A percentile compares a stretch with the other conserved stretches of the same genome.
phyloP scores from a whole-genome alignment of 2,113 vertebrate genomes.

The Colossoma macropomum region DNA sequence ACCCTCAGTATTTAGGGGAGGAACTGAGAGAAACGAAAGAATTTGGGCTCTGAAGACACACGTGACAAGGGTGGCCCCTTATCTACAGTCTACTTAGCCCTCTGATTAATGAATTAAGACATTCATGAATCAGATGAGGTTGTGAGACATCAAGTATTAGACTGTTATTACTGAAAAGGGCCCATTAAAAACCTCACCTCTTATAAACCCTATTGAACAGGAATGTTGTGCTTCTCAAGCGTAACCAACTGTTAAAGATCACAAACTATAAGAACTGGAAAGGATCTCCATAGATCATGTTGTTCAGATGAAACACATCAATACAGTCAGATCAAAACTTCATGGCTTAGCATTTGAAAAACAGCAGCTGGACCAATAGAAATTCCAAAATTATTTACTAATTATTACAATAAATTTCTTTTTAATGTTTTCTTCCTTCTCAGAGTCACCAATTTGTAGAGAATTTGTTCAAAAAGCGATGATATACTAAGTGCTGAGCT shows the following conservation, averaged over 20 bases:
- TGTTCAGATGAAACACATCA: too few species aligned
- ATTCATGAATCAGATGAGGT: slow-evolving; percentile 19
- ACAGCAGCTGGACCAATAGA: too few species aligned
- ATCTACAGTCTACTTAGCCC: not conserved
- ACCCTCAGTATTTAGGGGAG: not conserved
- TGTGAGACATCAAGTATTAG: not conserved
- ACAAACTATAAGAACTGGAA: not conserved
- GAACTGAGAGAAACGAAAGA: not conserved
- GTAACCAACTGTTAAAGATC: not conserved
- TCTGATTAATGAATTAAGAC: not conserved
- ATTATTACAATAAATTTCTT: too few species aligned
- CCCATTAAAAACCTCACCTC: not conserved
- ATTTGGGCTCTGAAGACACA: not conserved
- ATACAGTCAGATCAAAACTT: too few species aligned
- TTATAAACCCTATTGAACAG: not conserved
- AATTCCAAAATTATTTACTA: too few species aligned
- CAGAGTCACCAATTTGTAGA: too few species aligned
- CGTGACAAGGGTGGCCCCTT: not conserved
- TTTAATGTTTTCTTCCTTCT: too few species aligned
- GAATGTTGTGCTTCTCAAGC: not conserved
- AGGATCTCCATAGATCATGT: too few species aligned
- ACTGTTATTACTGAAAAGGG: not conserved
- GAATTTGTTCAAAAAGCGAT: too few species aligned
- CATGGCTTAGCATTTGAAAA: too few species aligned
- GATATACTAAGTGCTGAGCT: too few species aligned